A percentile compares a stretch with the other conserved stretches of the same genome.
Conservation (phyloP, 2,113 vertebrate genomes). For the Morone chrysops region DNA sequence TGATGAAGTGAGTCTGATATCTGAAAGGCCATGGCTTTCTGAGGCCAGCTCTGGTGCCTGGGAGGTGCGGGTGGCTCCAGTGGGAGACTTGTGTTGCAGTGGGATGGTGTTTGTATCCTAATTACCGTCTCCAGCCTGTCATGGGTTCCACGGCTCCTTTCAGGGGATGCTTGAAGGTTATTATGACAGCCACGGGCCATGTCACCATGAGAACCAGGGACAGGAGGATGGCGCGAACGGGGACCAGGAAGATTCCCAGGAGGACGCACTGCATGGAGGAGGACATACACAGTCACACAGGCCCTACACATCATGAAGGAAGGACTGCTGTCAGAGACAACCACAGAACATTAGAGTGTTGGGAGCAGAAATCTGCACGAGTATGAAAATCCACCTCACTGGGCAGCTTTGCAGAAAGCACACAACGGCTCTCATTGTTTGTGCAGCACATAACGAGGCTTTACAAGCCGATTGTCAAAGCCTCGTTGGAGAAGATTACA, state of each 20-base stretch:
- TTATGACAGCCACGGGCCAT: constrained; percentile 88
- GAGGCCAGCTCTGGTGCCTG: not conserved
- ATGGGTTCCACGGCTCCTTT: constrained; percentile 86
- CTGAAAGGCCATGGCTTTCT: not conserved
- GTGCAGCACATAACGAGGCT: constrained; percentile 40
- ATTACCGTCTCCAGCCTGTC: constrained; percentile 94
- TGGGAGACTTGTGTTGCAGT: not conserved
- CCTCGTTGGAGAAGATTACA: constrained; percentile 65
- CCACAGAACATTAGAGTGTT: not conserved
- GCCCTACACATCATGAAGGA: constrained; percentile 16
- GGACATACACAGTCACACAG: not conserved
- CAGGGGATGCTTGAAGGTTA: constrained; percentile 83
- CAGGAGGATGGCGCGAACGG: constrained; percentile 87
- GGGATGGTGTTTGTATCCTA: constrained; percentile 30
- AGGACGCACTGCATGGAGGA: constrained; percentile 79
- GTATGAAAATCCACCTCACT: constrained; percentile 49
- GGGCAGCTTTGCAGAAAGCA: constrained; percentile 40
- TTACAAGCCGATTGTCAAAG: constrained; percentile 61
- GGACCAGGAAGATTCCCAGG: constrained; percentile 90
- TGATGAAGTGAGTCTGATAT: not conserved
- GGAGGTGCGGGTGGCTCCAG: not conserved
- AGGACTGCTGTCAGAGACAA: constrained; percentile 19
- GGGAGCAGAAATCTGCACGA: constrained; percentile 23
- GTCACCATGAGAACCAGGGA: constrained; percentile 85
- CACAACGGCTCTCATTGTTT: constrained; percentile 70